Conservation (phyloP, 2,113 vertebrate genomes). For the Elanoides forficatus region DNA sequence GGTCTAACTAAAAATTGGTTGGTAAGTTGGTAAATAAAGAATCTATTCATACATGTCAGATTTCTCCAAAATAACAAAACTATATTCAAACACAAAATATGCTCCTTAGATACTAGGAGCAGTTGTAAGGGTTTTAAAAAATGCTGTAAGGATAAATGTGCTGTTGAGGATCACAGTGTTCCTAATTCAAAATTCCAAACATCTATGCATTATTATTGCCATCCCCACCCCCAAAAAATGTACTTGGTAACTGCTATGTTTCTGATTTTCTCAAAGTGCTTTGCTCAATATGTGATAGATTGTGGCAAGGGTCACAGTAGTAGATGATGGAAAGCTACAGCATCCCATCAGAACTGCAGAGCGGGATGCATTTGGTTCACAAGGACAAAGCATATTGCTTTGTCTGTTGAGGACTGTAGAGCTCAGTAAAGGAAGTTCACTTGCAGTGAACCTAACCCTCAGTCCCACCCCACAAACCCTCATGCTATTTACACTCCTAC, state of each 20-base stretch:
- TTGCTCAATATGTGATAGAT: not conserved
- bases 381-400: not conserved
- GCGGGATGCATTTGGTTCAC: not conserved
- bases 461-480: not conserved
- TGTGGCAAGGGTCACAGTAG: not conserved
- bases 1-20: not conserved
- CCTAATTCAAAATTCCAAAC: not conserved
- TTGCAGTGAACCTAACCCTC: not conserved
- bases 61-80: not conserved
- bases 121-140: not conserved
- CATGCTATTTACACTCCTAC: not conserved
- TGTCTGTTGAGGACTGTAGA: not conserved
- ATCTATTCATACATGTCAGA: not conserved
- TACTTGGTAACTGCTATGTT: not conserved
- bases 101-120: not conserved
- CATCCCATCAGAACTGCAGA: not conserved
- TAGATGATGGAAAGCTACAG: not conserved
- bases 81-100: not conserved
- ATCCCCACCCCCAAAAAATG: not conserved
- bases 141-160: not conserved
- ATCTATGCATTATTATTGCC: not conserved
- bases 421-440: not conserved
- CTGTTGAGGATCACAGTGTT: not conserved
- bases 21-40: not conserved
- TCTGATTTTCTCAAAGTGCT: not conserved